Conservation (phyloP, 2,797 vertebrate genomes). For the Argyrosomus regius region DNA sequence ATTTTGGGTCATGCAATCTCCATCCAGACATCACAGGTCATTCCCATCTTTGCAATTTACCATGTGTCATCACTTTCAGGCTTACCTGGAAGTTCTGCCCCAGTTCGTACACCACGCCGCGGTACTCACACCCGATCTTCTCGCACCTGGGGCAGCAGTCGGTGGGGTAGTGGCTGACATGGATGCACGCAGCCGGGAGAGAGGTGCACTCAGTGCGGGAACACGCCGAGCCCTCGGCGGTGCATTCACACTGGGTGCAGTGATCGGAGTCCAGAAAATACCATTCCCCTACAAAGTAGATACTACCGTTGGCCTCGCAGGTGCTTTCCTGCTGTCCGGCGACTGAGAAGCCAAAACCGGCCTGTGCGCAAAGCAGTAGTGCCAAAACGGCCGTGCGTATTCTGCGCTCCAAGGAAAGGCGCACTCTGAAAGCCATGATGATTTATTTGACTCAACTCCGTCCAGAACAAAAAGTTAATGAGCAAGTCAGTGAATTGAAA, state of each 20-base stretch:
- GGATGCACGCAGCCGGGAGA: slow-evolving; percentile 89
- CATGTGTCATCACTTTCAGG: neutral
- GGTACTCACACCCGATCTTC: slow-evolving; percentile 89
- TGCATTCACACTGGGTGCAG: slow-evolving; percentile 90
- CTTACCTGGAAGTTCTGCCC: slow-evolving; percentile 88
- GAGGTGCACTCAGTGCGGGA: slow-evolving; percentile 86
- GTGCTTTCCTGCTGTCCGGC: slow-evolving; percentile 81
- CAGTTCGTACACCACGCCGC: slow-evolving; percentile 88
- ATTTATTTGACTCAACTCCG: neutral
- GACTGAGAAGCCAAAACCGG: slow-evolving; percentile 74
- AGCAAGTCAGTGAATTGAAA: neutral
- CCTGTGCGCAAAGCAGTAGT: slow-evolving; percentile 65
- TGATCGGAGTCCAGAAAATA: slow-evolving; percentile 89
- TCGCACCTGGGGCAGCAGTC: slow-evolving; percentile 91
- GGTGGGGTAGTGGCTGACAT: slow-evolving; percentile 90
- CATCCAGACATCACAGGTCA: neutral
- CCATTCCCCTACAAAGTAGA: slow-evolving; percentile 90
- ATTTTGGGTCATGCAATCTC: neutral
- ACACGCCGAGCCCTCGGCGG: slow-evolving; percentile 83
- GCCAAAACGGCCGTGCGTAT: slow-evolving; percentile 60
- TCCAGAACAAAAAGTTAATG: slow-evolving; percentile 1
- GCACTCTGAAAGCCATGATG: slow-evolving; percentile 52
- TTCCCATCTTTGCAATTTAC: neutral
- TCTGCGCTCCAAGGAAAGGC: slow-evolving; percentile 34
- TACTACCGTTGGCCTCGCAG: slow-evolving; percentile 88